Base-by-base conservation (phyloP, 2,797 vertebrate species). In the Hybognathus amarus region DNA sequence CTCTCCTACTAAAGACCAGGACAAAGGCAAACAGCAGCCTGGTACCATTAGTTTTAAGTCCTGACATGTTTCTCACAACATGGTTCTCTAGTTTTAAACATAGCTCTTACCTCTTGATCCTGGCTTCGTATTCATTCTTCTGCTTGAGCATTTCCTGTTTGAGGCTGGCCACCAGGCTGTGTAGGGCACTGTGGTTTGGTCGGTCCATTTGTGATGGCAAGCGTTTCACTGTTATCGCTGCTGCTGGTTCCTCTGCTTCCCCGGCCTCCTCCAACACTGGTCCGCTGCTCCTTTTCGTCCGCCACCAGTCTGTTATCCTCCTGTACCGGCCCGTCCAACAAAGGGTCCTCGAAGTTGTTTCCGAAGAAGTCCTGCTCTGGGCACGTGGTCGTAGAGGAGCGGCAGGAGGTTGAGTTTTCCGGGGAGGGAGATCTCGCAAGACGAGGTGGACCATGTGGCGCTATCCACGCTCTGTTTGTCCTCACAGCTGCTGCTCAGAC, bases 381-480 rank as follows among this genome's bases (percentile, higher is more conserved):
- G 87, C 98, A 99, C 75, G 98, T 99, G 47, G 98, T 99, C 76
- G 97, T 99, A 83, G 98, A 99, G 1, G 97, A 98, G 79, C 97
- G 97, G 73, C 97, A 99, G 80, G 97, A 99, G 6, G 94, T 97
- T 88, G 97, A 98, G 90, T 97, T 97, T 89, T 99, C 97, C 0
- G 97, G 97, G 97, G 1, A 99, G 95, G 30, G 98, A 99, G 92
- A 99, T 99, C 85, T 99, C 98, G 42, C 97, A 99, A 22, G 98
- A 99, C 11, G 98, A 99, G 0, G 97, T 98, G 87, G 98, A 99
- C 98, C 98, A 99, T 47, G 98, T 98, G 87, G 98, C 97, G 3
- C 98, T 99, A 94, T 99, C 97, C 12, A 99, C 94, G 0, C 98
- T 99, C 93, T 98, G 98, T 52, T 99, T 99, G 93, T 99, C 98